Percentiles rank a stretch among this genome's conserved stretches.
phyloP scores from a whole-genome alignment of 2,888 invertebrate genomes.

The Drosophila mimica region DNA sequence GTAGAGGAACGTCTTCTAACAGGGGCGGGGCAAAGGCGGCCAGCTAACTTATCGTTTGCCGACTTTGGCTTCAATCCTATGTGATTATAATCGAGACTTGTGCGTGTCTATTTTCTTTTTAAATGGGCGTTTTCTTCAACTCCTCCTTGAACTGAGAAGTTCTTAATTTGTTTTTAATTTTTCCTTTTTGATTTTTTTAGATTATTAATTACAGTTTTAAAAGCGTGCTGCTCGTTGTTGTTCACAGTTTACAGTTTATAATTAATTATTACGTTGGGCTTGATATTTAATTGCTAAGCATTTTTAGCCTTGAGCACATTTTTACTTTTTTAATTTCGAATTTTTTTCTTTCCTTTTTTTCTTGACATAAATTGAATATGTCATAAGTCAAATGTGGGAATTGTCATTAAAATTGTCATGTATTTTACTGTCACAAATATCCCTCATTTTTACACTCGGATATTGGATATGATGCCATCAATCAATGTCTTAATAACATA shows the following conservation, averaged over 20 bases:
- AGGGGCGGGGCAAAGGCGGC: not conserved
- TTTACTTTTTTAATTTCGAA: not conserved
- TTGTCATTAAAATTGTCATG: not conserved
- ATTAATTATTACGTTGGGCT: not conserved
- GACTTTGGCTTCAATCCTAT: constrained; percentile 37
- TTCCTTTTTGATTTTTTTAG: not conserved
- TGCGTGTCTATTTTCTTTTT: constrained; percentile 26
- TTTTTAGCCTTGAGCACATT: not conserved
- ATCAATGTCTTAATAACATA: constrained; percentile 38
- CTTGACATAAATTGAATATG: not conserved
- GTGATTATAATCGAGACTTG: constrained; percentile 37
- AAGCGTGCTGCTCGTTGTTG: constrained; percentile 16
- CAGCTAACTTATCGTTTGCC: constrained; percentile 23
- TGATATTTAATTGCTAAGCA: not conserved
- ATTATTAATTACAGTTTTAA: constrained; percentile 44
- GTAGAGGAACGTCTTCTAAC: not conserved
- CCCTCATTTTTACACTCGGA: constrained; percentile 4
- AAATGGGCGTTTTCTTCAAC: constrained; percentile 53
- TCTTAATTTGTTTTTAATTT: constrained; percentile 5
- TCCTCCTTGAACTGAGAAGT: constrained; percentile 15
- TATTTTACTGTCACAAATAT: not conserved
- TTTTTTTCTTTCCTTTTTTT: not conserved
- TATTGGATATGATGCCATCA: constrained; percentile 40
- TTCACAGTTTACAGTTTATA: not conserved
- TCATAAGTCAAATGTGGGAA: not conserved